Evolutionary conservation across 2,113 vertebrate species (phyloP).

Genomic region (Actinemys pallida): DNA sequence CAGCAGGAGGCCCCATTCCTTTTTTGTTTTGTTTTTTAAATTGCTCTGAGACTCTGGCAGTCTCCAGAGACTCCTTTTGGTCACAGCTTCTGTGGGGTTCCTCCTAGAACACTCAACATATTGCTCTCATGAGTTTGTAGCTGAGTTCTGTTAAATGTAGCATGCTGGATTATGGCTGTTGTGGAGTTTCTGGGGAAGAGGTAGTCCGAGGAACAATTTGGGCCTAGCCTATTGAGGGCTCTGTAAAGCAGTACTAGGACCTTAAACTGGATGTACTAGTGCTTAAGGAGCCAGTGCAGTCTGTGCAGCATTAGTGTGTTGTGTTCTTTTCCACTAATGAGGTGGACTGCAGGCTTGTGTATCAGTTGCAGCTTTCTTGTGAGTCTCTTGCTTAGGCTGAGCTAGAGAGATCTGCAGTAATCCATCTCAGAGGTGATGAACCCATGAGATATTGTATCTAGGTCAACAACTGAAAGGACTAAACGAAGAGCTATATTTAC

Average conservation of each 20-base stretch:
- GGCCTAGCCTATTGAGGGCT: neutral
- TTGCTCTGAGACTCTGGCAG: neutral
- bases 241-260: neutral
- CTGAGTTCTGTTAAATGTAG: no score
- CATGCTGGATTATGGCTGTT: no score
- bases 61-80: neutral
- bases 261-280: neutral
- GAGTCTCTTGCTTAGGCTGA: neutral
- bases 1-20: neutral
- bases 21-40: neutral
- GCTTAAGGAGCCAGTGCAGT: neutral
- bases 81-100: neutral
- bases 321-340: rapidly evolving
- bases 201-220: neutral
- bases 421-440: neutral
- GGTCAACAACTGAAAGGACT: neutral
- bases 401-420: neutral
- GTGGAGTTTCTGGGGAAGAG: neutral
- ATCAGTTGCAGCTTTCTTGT: neutral
- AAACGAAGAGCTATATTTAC: rapidly evolving
- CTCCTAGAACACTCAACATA: neutral
- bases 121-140: no score
- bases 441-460: rapidly evolving
- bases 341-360: neutral
- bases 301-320: neutral